Conservation (phyloP, 2,797 vertebrate genomes). For the Coendou prehensilis region DNA sequence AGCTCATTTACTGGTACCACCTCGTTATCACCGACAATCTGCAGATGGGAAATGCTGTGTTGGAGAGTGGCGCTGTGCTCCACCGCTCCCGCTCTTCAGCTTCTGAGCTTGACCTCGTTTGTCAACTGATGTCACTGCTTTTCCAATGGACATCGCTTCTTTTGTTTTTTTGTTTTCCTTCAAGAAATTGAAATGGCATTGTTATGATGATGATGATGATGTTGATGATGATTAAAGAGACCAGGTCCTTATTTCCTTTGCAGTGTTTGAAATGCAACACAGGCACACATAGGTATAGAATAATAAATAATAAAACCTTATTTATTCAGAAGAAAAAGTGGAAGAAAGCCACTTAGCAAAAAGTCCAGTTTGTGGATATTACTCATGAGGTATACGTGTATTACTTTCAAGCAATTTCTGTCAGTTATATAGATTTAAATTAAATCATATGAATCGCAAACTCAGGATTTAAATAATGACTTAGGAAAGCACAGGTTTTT, state of each 20-base stretch:
- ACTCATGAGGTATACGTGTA: neutral
- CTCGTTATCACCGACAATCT: neutral
- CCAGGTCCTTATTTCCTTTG: neutral
- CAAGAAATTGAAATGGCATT: neutral
- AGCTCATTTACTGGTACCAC: neutral
- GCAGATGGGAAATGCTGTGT: neutral
- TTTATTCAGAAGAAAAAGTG: conserved; percentile 4
- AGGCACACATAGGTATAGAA: neutral
- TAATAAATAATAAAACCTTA: neutral
- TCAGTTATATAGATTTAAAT: neutral
- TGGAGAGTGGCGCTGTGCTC: too few species aligned
- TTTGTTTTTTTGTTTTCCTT: neutral
- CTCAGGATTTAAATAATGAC: neutral
- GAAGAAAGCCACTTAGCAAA: neutral
- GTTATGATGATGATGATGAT: neutral
- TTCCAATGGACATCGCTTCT: neutral
- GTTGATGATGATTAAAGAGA: neutral
- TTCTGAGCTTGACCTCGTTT: neutral
- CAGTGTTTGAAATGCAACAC: neutral
- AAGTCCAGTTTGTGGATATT: neutral
- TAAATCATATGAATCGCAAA: neutral
- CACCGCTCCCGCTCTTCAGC: neutral
- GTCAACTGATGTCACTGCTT: neutral
- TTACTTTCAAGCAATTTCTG: neutral
- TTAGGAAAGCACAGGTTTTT: neutral